Evolutionary conservation across 2,113 vertebrate genomes (phyloP).

Genomic region (Aspiorhynchus laticeps): DNA sequence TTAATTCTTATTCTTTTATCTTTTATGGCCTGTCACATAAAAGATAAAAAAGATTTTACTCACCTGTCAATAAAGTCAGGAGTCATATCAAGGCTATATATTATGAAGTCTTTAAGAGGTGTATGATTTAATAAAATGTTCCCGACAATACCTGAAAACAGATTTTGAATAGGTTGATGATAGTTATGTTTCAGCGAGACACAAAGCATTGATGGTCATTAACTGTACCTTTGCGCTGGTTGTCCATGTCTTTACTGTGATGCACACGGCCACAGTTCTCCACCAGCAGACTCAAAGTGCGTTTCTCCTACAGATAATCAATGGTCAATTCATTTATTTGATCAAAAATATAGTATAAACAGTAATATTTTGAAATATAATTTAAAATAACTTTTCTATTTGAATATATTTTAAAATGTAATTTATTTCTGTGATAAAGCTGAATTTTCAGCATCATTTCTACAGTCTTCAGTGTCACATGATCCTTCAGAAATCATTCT

Average conservation of each 20-base stretch:
- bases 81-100: constrained; percentile 80
- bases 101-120: constrained; percentile 73
- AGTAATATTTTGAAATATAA: no score
- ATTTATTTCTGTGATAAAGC: neutral
- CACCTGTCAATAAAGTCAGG: constrained; percentile 77
- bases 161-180: constrained; percentile 46
- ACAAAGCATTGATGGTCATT: neutral
- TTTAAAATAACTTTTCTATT: no score
- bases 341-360: neutral
- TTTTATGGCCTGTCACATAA: neutral
- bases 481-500: neutral
- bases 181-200: neutral
- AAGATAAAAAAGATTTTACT: constrained; percentile 43
- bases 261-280: constrained; percentile 92
- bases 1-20: neutral
- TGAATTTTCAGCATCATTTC: neutral
- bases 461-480: neutral
- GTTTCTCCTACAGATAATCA: constrained; percentile 75
- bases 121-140: constrained; percentile 75
- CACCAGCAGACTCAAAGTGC: constrained; percentile 85
- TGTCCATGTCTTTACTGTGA: constrained; percentile 80
- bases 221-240: constrained; percentile 88
- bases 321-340: neutral
- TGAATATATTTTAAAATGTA: no score
- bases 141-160: constrained; percentile 76